These are phyloP conservation scores for Syngnathus scovelli DNA, from an alignment of 2,113 vertebrate species.

Conservation along the genomic window DNA sequence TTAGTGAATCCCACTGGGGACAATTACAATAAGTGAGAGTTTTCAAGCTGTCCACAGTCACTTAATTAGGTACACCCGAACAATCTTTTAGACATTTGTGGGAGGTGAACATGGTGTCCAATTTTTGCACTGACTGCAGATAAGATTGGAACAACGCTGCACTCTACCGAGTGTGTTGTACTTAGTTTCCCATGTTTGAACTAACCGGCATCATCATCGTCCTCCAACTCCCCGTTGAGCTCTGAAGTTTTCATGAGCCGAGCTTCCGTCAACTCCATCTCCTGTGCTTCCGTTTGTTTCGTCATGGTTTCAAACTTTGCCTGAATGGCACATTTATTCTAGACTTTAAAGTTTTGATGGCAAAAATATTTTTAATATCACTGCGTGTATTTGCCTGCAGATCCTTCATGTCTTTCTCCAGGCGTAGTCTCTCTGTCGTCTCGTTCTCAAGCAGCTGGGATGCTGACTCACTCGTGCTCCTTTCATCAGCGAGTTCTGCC, in stretches of 20 bases:
- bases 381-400: constrained; percentile 75
- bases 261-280: constrained; percentile 96
- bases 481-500: constrained; percentile 90
- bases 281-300: constrained; percentile 89
- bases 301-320: constrained; percentile 83
- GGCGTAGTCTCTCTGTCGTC: constrained; percentile 84
- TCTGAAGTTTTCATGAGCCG: constrained; percentile 86
- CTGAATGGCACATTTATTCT: constrained; percentile 55
- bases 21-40: constrained; percentile 38
- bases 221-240: constrained; percentile 85
- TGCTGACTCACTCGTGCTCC: constrained; percentile 90
- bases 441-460: constrained; percentile 91
- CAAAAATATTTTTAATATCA: constrained; percentile 1
- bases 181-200: background rate
- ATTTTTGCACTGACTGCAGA: background rate
- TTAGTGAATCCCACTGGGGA: constrained; percentile 40
- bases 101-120: background rate
- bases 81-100: background rate
- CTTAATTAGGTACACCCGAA: background rate
- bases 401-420: constrained; percentile 93
- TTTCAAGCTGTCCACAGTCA: background rate
- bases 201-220: constrained; percentile 74
- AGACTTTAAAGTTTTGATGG: background rate
- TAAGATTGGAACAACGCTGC: no score
- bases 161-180: no score